Evolutionary conservation across 2,797 vertebrate species (phyloP).

Genomic region (Pteropus rufus): DNA sequence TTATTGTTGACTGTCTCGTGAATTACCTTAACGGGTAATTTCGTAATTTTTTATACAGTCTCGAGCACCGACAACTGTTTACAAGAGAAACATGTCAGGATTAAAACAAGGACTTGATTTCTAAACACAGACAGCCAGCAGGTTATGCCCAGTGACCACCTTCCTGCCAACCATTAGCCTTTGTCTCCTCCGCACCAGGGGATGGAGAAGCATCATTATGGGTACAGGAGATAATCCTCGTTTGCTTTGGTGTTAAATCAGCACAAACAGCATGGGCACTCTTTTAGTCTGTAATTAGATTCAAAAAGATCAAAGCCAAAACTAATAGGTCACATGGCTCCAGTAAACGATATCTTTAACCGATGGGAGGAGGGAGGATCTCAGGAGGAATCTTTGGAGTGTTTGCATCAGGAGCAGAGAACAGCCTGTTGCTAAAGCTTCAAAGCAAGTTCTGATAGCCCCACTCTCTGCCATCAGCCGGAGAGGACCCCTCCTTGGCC

Average conservation of each 20-base stretch:
- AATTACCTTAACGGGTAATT: background rate
- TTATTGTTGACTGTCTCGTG: background rate
- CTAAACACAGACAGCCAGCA: background rate
- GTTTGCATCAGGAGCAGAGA: background rate
- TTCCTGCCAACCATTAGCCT: conserved; percentile 25
- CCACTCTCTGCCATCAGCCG: background rate
- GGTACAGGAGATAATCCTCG: conserved; percentile 45
- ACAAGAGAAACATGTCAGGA: background rate
- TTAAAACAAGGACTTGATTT: background rate
- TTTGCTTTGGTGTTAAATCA: conserved; percentile 57
- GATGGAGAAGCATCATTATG: background rate
- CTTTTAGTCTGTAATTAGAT: conserved; percentile 69
- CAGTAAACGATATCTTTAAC: conserved; percentile 16
- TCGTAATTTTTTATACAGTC: background rate
- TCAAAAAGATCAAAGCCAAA: conserved; percentile 66
- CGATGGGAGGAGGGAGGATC: background rate
- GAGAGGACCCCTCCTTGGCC: background rate
- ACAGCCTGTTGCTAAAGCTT: background rate
- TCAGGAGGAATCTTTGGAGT: background rate
- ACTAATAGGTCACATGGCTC: background rate
- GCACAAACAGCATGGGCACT: conserved; percentile 49
- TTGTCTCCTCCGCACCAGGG: background rate
- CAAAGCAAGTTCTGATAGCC: background rate
- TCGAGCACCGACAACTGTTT: background rate
- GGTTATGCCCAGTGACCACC: background rate